Conservation (phyloP, 2,888 invertebrate genomes). For the Oxytorus armatus region DNA sequence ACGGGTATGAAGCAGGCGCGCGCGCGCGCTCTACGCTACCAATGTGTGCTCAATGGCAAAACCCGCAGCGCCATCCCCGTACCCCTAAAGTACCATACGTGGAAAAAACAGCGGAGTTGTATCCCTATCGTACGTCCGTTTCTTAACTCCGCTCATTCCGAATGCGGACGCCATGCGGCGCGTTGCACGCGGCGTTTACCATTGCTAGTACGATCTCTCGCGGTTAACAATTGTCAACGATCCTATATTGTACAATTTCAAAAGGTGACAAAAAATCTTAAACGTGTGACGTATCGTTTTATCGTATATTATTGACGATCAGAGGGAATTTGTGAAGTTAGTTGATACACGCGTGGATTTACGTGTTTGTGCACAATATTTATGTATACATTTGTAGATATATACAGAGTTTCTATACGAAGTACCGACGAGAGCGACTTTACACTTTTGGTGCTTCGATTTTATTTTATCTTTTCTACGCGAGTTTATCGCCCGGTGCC, state of each 20-base stretch:
- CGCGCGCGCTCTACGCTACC: conserved; percentile 45
- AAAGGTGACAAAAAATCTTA: not conserved
- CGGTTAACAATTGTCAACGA: conserved; percentile 2
- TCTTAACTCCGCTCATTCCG: conserved; percentile 74
- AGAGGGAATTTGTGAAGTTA: conserved; percentile 12
- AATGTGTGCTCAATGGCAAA: conserved; percentile 56
- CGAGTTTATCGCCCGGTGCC: not conserved
- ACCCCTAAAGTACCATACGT: conserved; percentile 72
- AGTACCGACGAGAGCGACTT: not conserved
- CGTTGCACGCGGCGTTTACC: conserved; percentile 78
- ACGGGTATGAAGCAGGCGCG: conserved; percentile 43
- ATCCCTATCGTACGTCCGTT: conserved; percentile 80
- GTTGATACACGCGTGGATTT: conserved; percentile 30
- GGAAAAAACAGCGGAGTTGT: conserved; percentile 68
- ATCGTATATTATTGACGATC: conserved; percentile 16
- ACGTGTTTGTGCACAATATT: not conserved
- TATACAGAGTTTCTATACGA: not conserved
- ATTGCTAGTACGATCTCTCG: conserved; percentile 53
- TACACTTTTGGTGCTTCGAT: conserved; percentile 26
- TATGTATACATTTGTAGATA: conserved; percentile 5
- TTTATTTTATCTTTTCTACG: not conserved
- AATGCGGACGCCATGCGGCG: conserved; percentile 83
- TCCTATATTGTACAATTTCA: conserved; percentile 9
- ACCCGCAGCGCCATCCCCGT: conserved; percentile 62
- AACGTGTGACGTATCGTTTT: conserved; percentile 53